These are phyloP conservation scores for Littorina saxatilis DNA, from an alignment of 1,140 invertebrate genomes.

Conservation along the genomic window DNA sequence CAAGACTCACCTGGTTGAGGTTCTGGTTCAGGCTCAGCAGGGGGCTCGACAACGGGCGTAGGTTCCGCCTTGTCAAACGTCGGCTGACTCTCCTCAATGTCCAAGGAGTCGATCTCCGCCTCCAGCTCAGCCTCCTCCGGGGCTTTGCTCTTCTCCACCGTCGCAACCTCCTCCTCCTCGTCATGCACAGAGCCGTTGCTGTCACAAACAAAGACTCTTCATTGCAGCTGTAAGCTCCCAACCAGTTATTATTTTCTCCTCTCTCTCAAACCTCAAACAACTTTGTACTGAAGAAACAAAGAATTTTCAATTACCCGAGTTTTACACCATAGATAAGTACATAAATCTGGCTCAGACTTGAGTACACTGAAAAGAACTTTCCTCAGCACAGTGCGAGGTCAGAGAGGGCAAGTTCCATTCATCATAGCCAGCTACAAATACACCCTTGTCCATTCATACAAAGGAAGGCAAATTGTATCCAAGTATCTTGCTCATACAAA, in stretches of 20 bases:
- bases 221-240: too few relatives aligned
- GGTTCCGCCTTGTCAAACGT: slow-evolving; percentile 41
- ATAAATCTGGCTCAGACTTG: neutral
- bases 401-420: slow-evolving; percentile 20
- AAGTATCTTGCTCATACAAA: neutral
- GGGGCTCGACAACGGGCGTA: slow-evolving; percentile 36
- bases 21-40: slow-evolving; percentile 39
- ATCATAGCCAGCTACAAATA: neutral
- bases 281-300: too few relatives aligned
- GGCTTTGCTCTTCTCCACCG: slow-evolving; percentile 58
- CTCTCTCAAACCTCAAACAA: too few relatives aligned
- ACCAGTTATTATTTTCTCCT: too few relatives aligned
- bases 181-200: slow-evolving; percentile 69
- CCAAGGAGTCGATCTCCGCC: slow-evolving; percentile 48
- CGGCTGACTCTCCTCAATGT: slow-evolving; percentile 56
- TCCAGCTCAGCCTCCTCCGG: slow-evolving; percentile 48
- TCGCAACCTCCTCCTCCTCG: slow-evolving; percentile 55
- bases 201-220: neutral
- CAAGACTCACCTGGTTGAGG: neutral
- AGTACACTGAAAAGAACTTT: neutral
- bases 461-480: too few relatives aligned
- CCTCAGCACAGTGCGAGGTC: neutral
- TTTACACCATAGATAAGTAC: neutral
- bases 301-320: too few relatives aligned
- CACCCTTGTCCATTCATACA: neutral